A percentile compares a stretch with the other conserved stretches of the same genome.
Evolutionary conservation across 2,888 invertebrate species (phyloP).

Genomic region (Dryomyza anilis): DNA sequence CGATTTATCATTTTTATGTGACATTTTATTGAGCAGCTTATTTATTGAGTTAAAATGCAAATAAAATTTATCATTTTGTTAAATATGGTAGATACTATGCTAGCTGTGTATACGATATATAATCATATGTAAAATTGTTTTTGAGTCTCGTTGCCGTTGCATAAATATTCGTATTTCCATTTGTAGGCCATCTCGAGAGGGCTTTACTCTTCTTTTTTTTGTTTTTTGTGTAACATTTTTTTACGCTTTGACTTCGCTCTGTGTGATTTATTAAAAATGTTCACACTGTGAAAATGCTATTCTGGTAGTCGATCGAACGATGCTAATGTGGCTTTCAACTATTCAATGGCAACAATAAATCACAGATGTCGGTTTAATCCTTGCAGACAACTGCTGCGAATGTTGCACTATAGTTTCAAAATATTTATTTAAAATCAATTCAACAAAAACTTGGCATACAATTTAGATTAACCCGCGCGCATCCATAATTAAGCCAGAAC

Average conservation of each 20-base stretch:
- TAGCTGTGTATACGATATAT: no score
- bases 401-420: no score
- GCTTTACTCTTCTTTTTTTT: neutral
- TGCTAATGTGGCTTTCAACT: neutral
- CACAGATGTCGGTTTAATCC: neutral
- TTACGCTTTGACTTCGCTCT: neutral
- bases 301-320: neutral
- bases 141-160: neutral
- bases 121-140: neutral
- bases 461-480: no score
- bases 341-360: slow-evolving; percentile 3
- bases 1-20: slow-evolving; percentile 14
- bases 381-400: no score
- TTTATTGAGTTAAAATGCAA: slow-evolving; percentile 13
- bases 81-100: slow-evolving; percentile 13
- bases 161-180: neutral
- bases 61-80: slow-evolving; percentile 20
- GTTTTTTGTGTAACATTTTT: no score
- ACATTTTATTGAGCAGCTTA: slow-evolving; percentile 18
- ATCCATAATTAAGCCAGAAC: no score
- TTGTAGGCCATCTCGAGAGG: neutral
- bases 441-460: no score
- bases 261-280: neutral
- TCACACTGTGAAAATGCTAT: neutral
- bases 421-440: no score